Base-by-base conservation (phyloP, 1,140 invertebrate species). In the Apis laboriosa region DNA sequence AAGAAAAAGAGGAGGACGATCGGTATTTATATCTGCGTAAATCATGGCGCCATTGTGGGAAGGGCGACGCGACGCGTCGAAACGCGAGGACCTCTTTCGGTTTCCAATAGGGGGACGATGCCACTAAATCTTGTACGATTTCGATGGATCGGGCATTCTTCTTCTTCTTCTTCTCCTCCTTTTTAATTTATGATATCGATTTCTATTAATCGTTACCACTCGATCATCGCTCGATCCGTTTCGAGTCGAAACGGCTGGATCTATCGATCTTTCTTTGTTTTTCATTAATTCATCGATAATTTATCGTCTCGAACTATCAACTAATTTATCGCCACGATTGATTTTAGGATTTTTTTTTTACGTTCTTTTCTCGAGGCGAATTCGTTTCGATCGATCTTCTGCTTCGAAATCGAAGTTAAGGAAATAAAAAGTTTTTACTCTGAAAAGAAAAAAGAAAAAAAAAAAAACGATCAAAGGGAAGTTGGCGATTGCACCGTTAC, bases 1-100 rank as follows among this genome's bases (percentile, higher is more conserved):
- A n/a, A 7, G 4, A 63, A 66, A 61, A 60, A 73, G 58, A 72
- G 43, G 71, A 81, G 84, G n/a, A 68, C 83, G 84, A 88, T 90
- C 84, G 88, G 84, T 90, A 90, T 90, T 91, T 90, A 90, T 89
- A 91, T 89, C 80, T 84, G 76, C 81, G 83, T 91, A 91, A 90
- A 91, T 91, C 88, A 90, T 84, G 60, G 64, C 13, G 70, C 83
- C 34, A 88, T 88, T 88, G 87, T 88, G 74, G 17, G 51, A 21
- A 19, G 61, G 15, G 67, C 28, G 68, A 28, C 19, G 66, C 43
- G 9, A 2, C 66, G 19, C 19, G 60, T 51, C 53, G 64, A 19
- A 60, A 51, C 58, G 58, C 58, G 21, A 11, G 34, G 5, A 28
- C 81, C 53, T 78, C 75, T 83, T 73, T 73, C 49, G n/a, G 68